Conservation (phyloP, 2,797 vertebrate genomes). For the Micropoecilia bifurca region DNA sequence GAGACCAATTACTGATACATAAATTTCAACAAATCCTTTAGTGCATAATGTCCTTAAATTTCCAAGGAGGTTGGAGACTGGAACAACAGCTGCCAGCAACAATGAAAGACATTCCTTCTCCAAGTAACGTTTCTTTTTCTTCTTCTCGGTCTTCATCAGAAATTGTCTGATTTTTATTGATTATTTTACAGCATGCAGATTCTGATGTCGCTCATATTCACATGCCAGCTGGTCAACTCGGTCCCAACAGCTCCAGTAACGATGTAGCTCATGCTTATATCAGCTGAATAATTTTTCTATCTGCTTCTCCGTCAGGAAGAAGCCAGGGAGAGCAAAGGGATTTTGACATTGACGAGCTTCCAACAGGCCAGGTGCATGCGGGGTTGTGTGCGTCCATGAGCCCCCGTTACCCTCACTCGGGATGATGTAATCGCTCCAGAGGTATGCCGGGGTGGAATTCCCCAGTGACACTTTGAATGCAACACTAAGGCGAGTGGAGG, state of each 20-base stretch:
- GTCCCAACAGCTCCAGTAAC: constrained; percentile 73
- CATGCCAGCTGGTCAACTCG: constrained; percentile 66
- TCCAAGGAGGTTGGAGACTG: background rate
- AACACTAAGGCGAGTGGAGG: constrained; percentile 32
- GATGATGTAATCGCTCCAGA: constrained; percentile 59
- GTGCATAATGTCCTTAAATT: background rate
- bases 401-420: background rate
- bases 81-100: constrained; percentile 4
- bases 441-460: constrained; percentile 59
- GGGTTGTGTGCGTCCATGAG: constrained; percentile 11
- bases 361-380: constrained; percentile 43
- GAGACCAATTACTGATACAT: background rate
- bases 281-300: constrained; percentile 70
- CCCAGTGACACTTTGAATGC: constrained; percentile 61
- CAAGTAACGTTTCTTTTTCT: background rate
- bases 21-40: background rate
- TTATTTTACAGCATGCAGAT: constrained; percentile 21
- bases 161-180: constrained; percentile 25
- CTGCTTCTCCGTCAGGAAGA: constrained; percentile 59
- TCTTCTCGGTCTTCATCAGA: constrained; percentile 44
- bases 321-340: constrained; percentile 51
- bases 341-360: constrained; percentile 44
- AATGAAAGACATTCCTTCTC: background rate
- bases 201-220: constrained; percentile 50
- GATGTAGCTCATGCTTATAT: constrained; percentile 37